Conservation (phyloP, 2,797 vertebrate genomes). For the Pipistrellus kuhlii region DNA sequence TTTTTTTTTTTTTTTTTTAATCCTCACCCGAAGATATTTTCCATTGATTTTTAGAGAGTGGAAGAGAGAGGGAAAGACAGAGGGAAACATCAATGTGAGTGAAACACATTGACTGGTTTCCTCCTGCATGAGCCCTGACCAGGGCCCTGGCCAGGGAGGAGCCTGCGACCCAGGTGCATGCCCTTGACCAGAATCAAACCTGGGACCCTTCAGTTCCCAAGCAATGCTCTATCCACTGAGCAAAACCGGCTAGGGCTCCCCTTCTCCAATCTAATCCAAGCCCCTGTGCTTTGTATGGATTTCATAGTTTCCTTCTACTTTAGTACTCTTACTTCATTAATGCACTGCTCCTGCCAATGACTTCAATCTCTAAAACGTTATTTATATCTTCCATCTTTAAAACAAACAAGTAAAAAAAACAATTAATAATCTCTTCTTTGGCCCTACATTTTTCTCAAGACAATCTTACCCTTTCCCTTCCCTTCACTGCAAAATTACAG, state of each 20-base stretch:
- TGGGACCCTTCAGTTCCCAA: too few species aligned
- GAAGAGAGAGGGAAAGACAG: too few species aligned
- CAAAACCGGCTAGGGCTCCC: background rate
- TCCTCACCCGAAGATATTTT: too few species aligned
- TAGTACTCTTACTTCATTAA: background rate
- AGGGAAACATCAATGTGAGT: too few species aligned
- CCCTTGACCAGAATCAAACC: too few species aligned
- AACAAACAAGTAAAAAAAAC: slow-evolving; percentile 10
- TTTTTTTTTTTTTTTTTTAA: too few species aligned
- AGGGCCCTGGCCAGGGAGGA: too few species aligned
- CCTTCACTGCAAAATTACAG: background rate
- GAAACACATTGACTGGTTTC: too few species aligned
- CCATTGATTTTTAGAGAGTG: too few species aligned
- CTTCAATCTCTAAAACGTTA: background rate
- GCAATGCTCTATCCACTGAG: too few species aligned
- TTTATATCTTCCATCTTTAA: slow-evolving; percentile 26
- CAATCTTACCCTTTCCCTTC: background rate
- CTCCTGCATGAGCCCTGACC: too few species aligned
- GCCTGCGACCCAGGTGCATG: too few species aligned
- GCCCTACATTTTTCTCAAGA: slow-evolving; percentile 1
- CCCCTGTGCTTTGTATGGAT: background rate
- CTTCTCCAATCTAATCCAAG: background rate
- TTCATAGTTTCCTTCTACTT: background rate
- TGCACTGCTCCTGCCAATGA: background rate
- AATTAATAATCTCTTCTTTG: background rate